These are phyloP conservation scores for Holacanthella duospinosa DNA, from an alignment of 2,888 invertebrate genomes.

Conservation along the genomic window DNA sequence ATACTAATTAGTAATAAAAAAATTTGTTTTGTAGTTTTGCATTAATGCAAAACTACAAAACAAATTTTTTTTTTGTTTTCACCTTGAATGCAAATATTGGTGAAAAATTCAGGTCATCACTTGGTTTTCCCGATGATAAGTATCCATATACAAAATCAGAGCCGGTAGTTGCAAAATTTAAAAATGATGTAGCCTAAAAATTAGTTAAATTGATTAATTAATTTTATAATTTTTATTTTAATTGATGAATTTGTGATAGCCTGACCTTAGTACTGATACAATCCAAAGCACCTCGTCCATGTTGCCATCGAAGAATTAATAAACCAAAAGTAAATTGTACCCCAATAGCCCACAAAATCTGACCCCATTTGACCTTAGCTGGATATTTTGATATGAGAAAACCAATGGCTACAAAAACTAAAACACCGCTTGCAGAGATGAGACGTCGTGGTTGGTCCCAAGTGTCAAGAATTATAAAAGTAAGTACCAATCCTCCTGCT, in stretches of 20 bases:
- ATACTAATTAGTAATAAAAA: too few relatives aligned
- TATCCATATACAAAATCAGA: slow-evolving; percentile 75
- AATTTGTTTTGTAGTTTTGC: too few relatives aligned
- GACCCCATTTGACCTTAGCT: slow-evolving; percentile 57
- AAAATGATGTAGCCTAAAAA: slow-evolving; percentile 62
- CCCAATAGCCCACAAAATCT: slow-evolving; percentile 65
- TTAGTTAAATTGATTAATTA: too few relatives aligned
- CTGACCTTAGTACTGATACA: slow-evolving; percentile 54
- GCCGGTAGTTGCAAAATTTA: slow-evolving; percentile 67
- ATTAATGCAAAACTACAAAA: too few relatives aligned
- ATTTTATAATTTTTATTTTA: too few relatives aligned
- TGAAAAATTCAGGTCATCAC: background rate
- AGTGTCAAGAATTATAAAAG: slow-evolving; percentile 58
- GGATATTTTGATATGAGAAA: slow-evolving; percentile 54
- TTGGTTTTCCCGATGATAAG: slow-evolving; percentile 17
- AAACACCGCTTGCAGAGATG: slow-evolving; percentile 57
- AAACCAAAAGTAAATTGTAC: slow-evolving; percentile 77
- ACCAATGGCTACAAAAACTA: slow-evolving; percentile 53
- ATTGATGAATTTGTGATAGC: too few relatives aligned
- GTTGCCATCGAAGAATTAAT: slow-evolving; percentile 70
- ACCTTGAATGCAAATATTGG: slow-evolving; percentile 23
- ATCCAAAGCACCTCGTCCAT: slow-evolving; percentile 60
- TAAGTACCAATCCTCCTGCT: slow-evolving; percentile 45
- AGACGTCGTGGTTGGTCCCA: slow-evolving; percentile 50
- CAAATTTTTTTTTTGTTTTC: too few relatives aligned